Evolutionary conservation across 2,113 vertebrate species (phyloP), one percentile per base, ranked within the genome.

Genomic region (Mesoclemmys tuberculata): DNA sequence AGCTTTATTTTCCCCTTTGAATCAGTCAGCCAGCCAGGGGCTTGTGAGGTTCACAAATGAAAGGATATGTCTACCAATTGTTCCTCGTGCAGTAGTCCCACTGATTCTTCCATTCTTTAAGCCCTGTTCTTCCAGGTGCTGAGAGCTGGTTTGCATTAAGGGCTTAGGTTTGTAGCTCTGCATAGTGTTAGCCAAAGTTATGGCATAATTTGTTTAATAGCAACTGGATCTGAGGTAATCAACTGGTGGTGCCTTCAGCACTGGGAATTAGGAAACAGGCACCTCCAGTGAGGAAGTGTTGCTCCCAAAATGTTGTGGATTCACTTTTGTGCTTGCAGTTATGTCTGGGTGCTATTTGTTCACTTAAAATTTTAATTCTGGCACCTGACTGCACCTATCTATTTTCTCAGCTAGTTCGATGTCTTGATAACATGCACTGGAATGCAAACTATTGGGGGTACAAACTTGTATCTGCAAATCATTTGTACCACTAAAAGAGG

Each of bases 281-380:
- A 49, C 41, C 52, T 58, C n/a, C 90, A 81, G 78, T 0, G 0
- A 85, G 93, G 35, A 82, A 52, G 16, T 14, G 16, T 52, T 52
- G 51, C 51, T 52, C 51, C 51, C 51, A 52, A 26, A 27, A 81
- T 82, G 44, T 19, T 52, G 92, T 2, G 49, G 95, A 89, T 97
- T 90, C 64, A 92, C 29, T 96, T 95, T 96, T 97, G 91, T 94
- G 84, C 94, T 95, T 93, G 85, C 83, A 91, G 92, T 95, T 96
- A 79, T 80, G 95, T 96, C 95, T 97, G 95, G 97, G 96, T 95
- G 93, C 94, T 96, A 93, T 97, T 97, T 90, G 77, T 96, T 97
- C 95, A 96, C 93, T 94, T 96, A 96, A 94, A 96, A 96, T 96
- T 96, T 93, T 95, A 97, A 97, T 97, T 97, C 94, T 44, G 1